Base-by-base conservation (phyloP, 2,888 invertebrate genomes). In the Rhagophthalmus giganteus region DNA sequence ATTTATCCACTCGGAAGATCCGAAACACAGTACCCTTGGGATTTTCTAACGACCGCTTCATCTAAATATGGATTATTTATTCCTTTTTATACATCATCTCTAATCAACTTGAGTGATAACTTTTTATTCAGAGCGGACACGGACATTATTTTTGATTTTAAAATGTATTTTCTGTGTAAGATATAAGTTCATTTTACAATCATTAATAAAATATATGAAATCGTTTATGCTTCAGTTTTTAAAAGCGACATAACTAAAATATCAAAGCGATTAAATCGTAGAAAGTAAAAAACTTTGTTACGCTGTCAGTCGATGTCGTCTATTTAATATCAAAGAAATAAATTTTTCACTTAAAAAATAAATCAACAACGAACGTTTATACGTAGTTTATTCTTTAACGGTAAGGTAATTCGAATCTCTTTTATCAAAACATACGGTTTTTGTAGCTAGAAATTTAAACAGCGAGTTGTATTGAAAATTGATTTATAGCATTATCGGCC, bases 51-150 rank as follows among this genome's bases (percentile, higher is more conserved):
- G 70, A 70, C 67, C 70, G 69, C 65, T 70, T 71, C 71, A 70
- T 71, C 71, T 69, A 67, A 72, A 71, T 70, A 65, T 64, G 68
- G 69, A 70, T 72, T 71, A 70, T 71, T 71, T 72, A 72, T 71
- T 71, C 68, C 68, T 67, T 66, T 68, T 67, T 65, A 61, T 63
- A 64, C 70, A 70, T 72, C 71, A 71, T 64, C 65, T 68, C 63
- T 72, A 69, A 73, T 73, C 69, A 73, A 65, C 61, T 65, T 69
- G 69, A 71, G 69, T 68, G 72, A 71, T 71, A 70, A 68, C 68
- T 67, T 64, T 66, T 67, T 66, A 66, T 66, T 62, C 55, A 50
- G 62, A 66, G 66, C 66, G 68, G 67, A 67, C 70, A 64, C 62
- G 66, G 65, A 66, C 70, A 69, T 72, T 69, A 70, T 63, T 69